Percentiles rank a stretch among this genome's conserved stretches.
Conservation (phyloP, 2,888 invertebrate genomes). For the Lithodes maja region DNA sequence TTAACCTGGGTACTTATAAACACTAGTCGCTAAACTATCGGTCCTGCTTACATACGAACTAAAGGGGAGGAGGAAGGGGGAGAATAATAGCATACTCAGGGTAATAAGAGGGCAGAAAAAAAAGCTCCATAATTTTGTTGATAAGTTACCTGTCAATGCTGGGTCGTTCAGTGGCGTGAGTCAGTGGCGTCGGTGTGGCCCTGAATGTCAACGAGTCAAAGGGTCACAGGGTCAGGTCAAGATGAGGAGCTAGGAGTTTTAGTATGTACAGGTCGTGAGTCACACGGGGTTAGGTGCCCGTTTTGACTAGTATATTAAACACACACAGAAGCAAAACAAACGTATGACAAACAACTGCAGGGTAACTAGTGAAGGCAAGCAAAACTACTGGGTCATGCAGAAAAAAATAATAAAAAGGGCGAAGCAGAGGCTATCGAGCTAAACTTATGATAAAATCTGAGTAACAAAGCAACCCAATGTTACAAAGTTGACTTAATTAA, state of each 20-base stretch:
- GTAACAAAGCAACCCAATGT: constrained; percentile 24
- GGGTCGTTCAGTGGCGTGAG: constrained; percentile 51
- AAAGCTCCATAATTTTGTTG: too few species aligned
- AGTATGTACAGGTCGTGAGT: constrained; percentile 37
- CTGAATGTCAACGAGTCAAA: constrained; percentile 42
- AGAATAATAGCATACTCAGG: constrained; percentile 39
- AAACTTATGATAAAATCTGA: constrained; percentile 14
- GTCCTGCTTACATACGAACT: constrained; percentile 41
- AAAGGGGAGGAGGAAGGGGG: not conserved
- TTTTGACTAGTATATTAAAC: constrained; percentile 40
- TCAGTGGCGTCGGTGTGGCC: constrained; percentile 55
- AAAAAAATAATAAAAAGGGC: constrained; percentile 11
- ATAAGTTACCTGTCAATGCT: constrained; percentile 51
- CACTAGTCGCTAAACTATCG: not conserved
- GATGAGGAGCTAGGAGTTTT: not conserved
- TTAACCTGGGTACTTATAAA: too few species aligned
- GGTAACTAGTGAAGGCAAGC: not conserved
- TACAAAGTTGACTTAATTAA: not conserved
- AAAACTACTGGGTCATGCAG: constrained; percentile 38
- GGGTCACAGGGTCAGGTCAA: not conserved
- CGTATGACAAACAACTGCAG: not conserved
- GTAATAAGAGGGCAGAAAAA: constrained; percentile 6
- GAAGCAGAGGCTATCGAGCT: constrained; percentile 20
- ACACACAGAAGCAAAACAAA: constrained; percentile 25
- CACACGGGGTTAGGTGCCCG: constrained; percentile 13